A percentile compares a stretch with the other conserved stretches of the same genome.
These are phyloP conservation scores for Hermaeophaga mercurialis DNA, from an alignment of 2,888 invertebrate species.

Conservation along the genomic window DNA sequence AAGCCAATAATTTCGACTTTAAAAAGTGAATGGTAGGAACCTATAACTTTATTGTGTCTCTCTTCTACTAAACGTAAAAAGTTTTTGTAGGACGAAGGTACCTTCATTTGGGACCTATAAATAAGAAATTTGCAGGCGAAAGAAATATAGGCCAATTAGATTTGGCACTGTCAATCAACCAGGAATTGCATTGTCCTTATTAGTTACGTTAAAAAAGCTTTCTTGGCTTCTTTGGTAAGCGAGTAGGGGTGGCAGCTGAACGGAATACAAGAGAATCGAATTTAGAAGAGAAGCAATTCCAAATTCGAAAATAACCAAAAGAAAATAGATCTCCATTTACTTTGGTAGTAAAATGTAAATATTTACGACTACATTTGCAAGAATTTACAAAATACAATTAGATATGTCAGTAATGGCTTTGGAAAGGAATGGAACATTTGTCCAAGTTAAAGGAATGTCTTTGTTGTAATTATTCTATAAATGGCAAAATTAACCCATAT, in stretches of 20 bases:
- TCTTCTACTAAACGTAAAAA: background rate
- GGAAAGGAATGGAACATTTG: too few relatives aligned
- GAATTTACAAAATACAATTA: too few relatives aligned
- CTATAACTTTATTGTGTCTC: background rate
- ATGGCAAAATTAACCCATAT: too few relatives aligned
- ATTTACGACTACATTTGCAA: too few relatives aligned
- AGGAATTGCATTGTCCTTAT: background rate
- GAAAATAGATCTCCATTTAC: too few relatives aligned
- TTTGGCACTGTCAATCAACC: background rate
- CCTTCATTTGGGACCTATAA: background rate
- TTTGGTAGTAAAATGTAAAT: too few relatives aligned
- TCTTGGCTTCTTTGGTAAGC: background rate
- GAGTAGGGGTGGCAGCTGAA: background rate
- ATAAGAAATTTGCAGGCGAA: slow-evolving; percentile 1
- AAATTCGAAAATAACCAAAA: background rate
- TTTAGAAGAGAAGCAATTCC: background rate
- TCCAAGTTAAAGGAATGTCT: too few relatives aligned
- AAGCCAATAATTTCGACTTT: too few relatives aligned
- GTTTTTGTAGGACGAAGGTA: background rate
- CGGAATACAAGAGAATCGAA: background rate
- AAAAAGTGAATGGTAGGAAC: too few relatives aligned
- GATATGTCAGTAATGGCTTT: too few relatives aligned
- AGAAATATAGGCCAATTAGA: slow-evolving; percentile 6
- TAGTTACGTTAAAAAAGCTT: background rate
- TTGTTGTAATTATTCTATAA: too few relatives aligned